Evolutionary conservation across 2,113 vertebrate genomes (phyloP).

Genomic region (Lathamus discolor): DNA sequence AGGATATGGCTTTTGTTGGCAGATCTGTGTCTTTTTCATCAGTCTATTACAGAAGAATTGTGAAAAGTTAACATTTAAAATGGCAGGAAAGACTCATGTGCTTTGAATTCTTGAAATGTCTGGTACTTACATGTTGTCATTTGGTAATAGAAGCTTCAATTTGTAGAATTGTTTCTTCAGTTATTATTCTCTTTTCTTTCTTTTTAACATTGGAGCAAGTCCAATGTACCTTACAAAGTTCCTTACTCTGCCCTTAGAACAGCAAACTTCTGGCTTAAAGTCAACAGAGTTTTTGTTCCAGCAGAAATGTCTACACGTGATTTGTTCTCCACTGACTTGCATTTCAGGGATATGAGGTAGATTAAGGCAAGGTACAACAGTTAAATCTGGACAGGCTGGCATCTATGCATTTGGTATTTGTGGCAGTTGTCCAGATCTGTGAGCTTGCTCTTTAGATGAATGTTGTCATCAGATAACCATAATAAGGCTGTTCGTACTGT

Average conservation of each 20-base stretch:
- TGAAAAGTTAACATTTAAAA: not conserved
- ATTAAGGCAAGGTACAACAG: not conserved
- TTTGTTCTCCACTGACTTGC: not conserved
- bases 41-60: not conserved
- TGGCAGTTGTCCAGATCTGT: conserved; percentile 33
- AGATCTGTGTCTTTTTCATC: not conserved
- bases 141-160: not conserved
- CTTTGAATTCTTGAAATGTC: not conserved
- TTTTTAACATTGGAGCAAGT: not conserved
- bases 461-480: conserved; percentile 28
- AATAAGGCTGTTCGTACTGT: not conserved
- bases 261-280: not conserved
- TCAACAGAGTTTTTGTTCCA: not conserved
- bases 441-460: conserved; percentile 38
- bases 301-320: not conserved
- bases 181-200: not conserved
- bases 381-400: not conserved
- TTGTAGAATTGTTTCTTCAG: not conserved
- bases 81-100: not conserved
- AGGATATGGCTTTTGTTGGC: not conserved
- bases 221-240: not conserved
- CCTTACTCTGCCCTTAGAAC: not conserved
- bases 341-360: not conserved
- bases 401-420: not conserved
- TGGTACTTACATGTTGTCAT: not conserved